Evolutionary conservation across 53 echinoderm and acorn worm genomes (phyloP).

Genomic region (Apostichopus leukothele): DNA sequence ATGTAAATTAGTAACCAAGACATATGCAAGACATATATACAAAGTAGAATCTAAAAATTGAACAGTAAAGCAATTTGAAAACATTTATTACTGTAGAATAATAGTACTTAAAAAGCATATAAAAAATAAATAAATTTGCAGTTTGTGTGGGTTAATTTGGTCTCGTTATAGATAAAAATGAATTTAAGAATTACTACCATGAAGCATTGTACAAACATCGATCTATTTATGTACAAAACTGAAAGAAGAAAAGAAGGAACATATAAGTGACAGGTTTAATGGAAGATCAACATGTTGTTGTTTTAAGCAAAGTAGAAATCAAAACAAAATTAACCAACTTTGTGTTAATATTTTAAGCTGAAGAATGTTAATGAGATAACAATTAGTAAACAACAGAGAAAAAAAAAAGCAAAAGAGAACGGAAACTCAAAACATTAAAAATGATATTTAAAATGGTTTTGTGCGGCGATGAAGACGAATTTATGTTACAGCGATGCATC

Average conservation of each 20-base stretch:
- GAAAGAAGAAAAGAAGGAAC: background rate
- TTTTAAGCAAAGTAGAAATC: background rate
- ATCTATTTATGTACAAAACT: background rate
- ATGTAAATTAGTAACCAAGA: no score
- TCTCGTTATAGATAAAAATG: background rate
- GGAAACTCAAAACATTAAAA: background rate
- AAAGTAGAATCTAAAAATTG: no score
- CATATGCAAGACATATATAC: no score
- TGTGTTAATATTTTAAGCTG: background rate
- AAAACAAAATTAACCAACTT: background rate
- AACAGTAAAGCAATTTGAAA: background rate
- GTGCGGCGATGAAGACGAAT: background rate
- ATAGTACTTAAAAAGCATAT: background rate
- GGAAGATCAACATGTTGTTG: background rate
- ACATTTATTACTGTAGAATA: background rate
- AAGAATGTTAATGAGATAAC: background rate
- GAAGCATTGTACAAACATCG: background rate
- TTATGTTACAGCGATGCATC: background rate
- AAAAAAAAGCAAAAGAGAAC: background rate
- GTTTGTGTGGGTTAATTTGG: conserved; percentile 1
- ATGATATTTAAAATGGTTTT: background rate
- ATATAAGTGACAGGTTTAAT: background rate
- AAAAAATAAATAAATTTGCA: conserved; percentile 5
- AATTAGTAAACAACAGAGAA: background rate
- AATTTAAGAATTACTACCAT: background rate